These are phyloP conservation scores for Chydorus sphaericus DNA, from an alignment of 2,888 invertebrate genomes.

Conservation along the genomic window DNA sequence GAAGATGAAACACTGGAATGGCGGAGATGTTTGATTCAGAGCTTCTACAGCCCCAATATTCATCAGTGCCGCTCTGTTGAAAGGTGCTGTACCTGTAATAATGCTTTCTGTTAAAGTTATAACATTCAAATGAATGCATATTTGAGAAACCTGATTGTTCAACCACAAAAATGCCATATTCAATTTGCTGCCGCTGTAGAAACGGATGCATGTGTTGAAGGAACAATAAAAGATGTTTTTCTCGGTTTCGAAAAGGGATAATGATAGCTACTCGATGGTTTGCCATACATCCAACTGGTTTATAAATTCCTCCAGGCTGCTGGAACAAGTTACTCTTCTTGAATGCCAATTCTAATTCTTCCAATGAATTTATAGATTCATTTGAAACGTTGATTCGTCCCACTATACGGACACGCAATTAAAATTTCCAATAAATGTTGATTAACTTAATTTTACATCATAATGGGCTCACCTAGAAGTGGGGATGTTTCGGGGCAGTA, in stretches of 20 bases:
- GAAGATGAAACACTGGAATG: constrained; percentile 40
- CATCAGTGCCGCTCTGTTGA: constrained; percentile 91
- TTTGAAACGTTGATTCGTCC: constrained; percentile 53
- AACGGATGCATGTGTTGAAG: constrained; percentile 88
- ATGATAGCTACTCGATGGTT: constrained; percentile 77
- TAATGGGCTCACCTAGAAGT: too few species aligned
- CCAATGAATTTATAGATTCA: constrained; percentile 42
- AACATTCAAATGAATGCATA: too few species aligned
- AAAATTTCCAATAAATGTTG: too few species aligned
- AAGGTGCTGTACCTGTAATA: constrained; percentile 30
- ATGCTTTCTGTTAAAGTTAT: not conserved
- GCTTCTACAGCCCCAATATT: constrained; percentile 91
- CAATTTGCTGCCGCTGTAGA: constrained; percentile 77
- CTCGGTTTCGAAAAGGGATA: constrained; percentile 56
- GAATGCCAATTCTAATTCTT: too few species aligned
- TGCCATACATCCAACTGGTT: constrained; percentile 58
- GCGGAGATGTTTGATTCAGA: constrained; percentile 40
- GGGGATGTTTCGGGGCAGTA: too few species aligned
- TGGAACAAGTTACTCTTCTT: constrained; percentile 50
- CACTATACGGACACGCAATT: too few species aligned
- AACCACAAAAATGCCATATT: constrained; percentile 83
- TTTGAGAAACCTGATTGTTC: constrained; percentile 75
- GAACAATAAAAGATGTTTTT: constrained; percentile 69
- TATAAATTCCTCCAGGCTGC: constrained; percentile 67
- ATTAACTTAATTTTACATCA: too few species aligned